phyloP scores from a whole-genome alignment of 2,888 invertebrate species.

The Andrena dorsata region DNA sequence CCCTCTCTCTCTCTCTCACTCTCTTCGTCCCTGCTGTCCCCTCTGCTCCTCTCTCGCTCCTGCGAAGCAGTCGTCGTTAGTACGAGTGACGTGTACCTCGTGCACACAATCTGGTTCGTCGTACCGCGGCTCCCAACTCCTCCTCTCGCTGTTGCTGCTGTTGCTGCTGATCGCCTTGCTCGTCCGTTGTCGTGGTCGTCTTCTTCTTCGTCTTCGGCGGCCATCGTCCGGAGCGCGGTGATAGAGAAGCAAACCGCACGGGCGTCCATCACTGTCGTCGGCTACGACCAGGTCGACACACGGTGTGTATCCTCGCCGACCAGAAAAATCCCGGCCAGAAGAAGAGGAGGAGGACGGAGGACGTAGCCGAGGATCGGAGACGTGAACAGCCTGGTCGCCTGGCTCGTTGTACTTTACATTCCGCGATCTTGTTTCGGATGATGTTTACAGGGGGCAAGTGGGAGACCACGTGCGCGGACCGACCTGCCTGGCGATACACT shows the following conservation, averaged over 20 bases:
- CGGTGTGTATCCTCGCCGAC: slow-evolving; percentile 51
- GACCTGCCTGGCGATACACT: slow-evolving; percentile 20
- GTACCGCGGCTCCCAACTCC: slow-evolving; percentile 65
- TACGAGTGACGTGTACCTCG: slow-evolving; percentile 82
- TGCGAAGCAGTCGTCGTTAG: slow-evolving; percentile 79
- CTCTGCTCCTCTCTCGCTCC: slow-evolving; percentile 17
- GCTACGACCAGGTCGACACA: slow-evolving; percentile 67
- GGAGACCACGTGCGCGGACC: slow-evolving; percentile 59
- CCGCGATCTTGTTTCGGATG: slow-evolving; percentile 80
- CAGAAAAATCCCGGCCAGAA: slow-evolving; percentile 72
- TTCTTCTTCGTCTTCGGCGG: slow-evolving; percentile 65
- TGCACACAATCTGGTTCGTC: slow-evolving; percentile 79
- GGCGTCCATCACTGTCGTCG: slow-evolving; percentile 82
- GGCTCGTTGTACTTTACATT: slow-evolving; percentile 75
- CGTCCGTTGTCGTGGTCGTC: slow-evolving; percentile 52
- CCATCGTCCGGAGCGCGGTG: slow-evolving; percentile 74
- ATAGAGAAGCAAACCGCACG: slow-evolving; percentile 82
- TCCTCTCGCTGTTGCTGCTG: slow-evolving; percentile 28
- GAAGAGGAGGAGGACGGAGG: slow-evolving; percentile 28
- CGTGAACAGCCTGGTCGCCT: slow-evolving; percentile 52
- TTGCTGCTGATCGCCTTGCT: slow-evolving; percentile 28
- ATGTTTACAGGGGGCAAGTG: slow-evolving; percentile 75
- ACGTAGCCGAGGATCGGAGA: slow-evolving; percentile 15
- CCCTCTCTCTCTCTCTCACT: neutral
- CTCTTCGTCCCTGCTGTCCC: neutral